Base-by-base conservation (phyloP, 1,140 invertebrate species). In the Heliconius eleuchia region DNA sequence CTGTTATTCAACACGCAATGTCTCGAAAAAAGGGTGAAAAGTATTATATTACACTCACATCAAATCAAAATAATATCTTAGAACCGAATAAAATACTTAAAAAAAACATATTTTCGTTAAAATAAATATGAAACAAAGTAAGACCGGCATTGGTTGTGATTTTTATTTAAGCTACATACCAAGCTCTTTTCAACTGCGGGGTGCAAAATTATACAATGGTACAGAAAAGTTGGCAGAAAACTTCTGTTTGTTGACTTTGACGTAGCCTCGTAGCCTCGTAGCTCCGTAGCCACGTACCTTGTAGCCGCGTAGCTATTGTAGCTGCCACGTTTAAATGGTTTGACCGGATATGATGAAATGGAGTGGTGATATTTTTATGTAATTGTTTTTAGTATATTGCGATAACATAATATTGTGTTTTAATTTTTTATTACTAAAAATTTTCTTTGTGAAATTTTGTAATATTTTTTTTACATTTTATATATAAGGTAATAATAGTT, bases 261-360 rank as follows among this genome's bases (percentile, higher is more conserved):
- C 60, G 60, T 66, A 66, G 60, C 60, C 11, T 5, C 60, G 60
- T 66, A 66, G 60, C 60, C 27, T 66, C 60, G 27, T 66, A 66
- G 55, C 55, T 23, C 9, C n/a, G 55, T 60, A 60, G 60, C 60
- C 60, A 6, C 60, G 60, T 66, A 66, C 0, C 60, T 30, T 23
- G 60, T 30, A 66, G 60, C 60, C 23, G 60, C 60, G 60, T 66
- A 30, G 60, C 23, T 19, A 60, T 60, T 60, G 13, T 16, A 46
- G n/a, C 73, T 39, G 37, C 55, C 9, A 60, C 55, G 74, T 37
- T 75, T 75, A 42, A 75, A 75, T 37, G 19, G 55, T 75, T 75
- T 42, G 73, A 23, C 42, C 42, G 42, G 60, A 66, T 66, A 16
- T 66, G 60, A 30, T 66, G 16, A 66, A 66, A 66, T 66, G 60